A percentile compares a stretch with the other conserved stretches of the same genome.
Evolutionary conservation across 2,888 invertebrate species (phyloP).

Genomic region (Microctonus hyperodae): DNA sequence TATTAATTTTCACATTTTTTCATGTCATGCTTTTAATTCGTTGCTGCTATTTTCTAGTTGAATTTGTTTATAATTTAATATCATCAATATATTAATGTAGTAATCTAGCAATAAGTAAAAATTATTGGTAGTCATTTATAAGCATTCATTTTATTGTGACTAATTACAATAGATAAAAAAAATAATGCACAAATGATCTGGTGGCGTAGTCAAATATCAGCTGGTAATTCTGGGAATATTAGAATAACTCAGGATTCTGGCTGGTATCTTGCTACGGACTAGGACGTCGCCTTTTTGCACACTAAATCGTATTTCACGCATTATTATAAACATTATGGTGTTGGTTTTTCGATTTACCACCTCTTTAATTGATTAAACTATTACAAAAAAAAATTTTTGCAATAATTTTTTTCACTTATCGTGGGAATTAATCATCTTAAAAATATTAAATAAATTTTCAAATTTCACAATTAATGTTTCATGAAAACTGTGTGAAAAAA

Average conservation of each 20-base stretch:
- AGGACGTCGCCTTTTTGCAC: conserved; percentile 60
- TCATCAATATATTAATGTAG: background rate
- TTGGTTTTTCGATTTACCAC: conserved; percentile 49
- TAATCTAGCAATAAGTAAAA: conserved; percentile 12
- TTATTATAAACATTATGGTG: conserved; percentile 58
- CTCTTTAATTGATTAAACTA: conserved; percentile 14
- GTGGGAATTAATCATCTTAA: background rate
- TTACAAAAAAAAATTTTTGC: too few species aligned
- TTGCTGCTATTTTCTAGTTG: background rate
- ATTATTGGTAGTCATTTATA: conserved; percentile 29
- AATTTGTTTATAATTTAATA: background rate
- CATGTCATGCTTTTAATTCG: background rate
- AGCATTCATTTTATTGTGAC: conserved; percentile 55
- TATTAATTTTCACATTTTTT: background rate
- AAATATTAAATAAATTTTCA: background rate
- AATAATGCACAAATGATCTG: conserved; percentile 52
- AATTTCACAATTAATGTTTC: background rate
- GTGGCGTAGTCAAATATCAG: conserved; percentile 87
- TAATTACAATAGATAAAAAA: conserved; percentile 49
- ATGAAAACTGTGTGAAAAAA: background rate
- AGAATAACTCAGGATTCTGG: conserved; percentile 81
- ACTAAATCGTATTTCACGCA: conserved; percentile 33
- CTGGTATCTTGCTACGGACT: conserved; percentile 76
- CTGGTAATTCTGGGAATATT: conserved; percentile 95
- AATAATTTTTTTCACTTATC: conserved; percentile 6